These are phyloP conservation scores for Ceratina calcarata DNA, from an alignment of 1,140 invertebrate genomes.

Conservation along the genomic window DNA sequence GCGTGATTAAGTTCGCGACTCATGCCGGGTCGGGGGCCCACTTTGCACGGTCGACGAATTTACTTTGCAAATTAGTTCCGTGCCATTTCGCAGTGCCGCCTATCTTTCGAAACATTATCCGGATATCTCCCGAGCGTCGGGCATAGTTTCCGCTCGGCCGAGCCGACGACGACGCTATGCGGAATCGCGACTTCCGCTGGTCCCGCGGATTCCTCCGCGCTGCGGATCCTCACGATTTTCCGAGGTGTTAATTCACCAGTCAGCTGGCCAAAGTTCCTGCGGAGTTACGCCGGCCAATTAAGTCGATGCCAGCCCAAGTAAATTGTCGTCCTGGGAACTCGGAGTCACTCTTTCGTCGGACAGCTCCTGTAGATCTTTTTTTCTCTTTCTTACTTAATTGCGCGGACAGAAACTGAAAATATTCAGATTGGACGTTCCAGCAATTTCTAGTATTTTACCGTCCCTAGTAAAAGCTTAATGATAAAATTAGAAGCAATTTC, in stretches of 20 bases:
- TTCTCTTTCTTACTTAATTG: not conserved
- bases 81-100: slow-evolving; percentile 46
- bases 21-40: slow-evolving; percentile 18
- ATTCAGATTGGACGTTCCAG: no score
- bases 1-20: slow-evolving; percentile 53
- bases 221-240: not conserved
- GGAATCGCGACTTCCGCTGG: not conserved
- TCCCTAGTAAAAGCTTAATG: not conserved
- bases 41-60: slow-evolving; percentile 39
- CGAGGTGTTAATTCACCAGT: slow-evolving; percentile 19
- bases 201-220: not conserved
- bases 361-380: not conserved
- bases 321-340: not conserved
- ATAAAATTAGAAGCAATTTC: not conserved
- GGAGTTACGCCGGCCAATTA: slow-evolving; percentile 18
- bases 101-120: slow-evolving; percentile 54
- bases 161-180: not conserved
- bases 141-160: slow-evolving; percentile 16
- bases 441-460: no score
- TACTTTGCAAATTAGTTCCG: slow-evolving; percentile 61
- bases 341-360: not conserved
- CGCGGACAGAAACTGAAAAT: no score
- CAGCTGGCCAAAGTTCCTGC: no score
- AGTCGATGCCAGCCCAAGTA: not conserved
- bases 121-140: slow-evolving; percentile 21